Evolutionary conservation across 1,140 invertebrate genomes (phyloP).

Genomic region (Drosophila parvula): DNA sequence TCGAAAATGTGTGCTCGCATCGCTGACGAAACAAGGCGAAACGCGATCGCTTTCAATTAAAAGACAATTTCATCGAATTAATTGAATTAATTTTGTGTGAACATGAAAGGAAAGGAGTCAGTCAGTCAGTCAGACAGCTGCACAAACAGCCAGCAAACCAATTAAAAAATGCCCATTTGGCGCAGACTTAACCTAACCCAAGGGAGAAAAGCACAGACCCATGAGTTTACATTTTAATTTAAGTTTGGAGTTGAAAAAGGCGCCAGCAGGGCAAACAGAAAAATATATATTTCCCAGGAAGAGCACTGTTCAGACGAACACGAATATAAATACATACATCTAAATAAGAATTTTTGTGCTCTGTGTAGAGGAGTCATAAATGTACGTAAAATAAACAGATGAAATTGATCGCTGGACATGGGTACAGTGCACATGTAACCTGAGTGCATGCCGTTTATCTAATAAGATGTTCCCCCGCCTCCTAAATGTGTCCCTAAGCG

Average conservation of each 20-base stretch:
- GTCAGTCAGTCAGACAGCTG: slow-evolving; percentile 53
- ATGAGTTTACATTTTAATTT: slow-evolving; percentile 29
- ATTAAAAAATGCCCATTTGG: slow-evolving; percentile 59
- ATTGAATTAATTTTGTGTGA: slow-evolving; percentile 69
- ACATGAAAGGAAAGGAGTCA: slow-evolving; percentile 28
- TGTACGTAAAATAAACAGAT: too few species aligned
- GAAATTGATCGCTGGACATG: too few species aligned
- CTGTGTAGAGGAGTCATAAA: too few species aligned
- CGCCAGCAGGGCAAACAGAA: not conserved
- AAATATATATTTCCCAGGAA: not conserved
- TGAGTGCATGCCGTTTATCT: too few species aligned
- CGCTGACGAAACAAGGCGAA: slow-evolving; percentile 44
- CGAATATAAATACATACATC: too few species aligned
- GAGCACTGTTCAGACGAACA: too few species aligned
- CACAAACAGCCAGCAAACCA: slow-evolving; percentile 77
- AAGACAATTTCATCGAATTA: slow-evolving; percentile 82
- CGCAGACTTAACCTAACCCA: slow-evolving; percentile 31
- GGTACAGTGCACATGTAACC: too few species aligned
- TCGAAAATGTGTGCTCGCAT: slow-evolving; percentile 3
- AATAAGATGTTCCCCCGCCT: too few species aligned
- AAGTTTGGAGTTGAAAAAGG: not conserved
- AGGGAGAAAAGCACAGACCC: not conserved
- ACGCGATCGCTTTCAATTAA: slow-evolving; percentile 74
- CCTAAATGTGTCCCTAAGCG: too few species aligned
- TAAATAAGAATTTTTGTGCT: too few species aligned